These are phyloP conservation scores for Cheiracanthium punctorium DNA, from an alignment of 2,888 invertebrate species.

Conservation along the genomic window DNA sequence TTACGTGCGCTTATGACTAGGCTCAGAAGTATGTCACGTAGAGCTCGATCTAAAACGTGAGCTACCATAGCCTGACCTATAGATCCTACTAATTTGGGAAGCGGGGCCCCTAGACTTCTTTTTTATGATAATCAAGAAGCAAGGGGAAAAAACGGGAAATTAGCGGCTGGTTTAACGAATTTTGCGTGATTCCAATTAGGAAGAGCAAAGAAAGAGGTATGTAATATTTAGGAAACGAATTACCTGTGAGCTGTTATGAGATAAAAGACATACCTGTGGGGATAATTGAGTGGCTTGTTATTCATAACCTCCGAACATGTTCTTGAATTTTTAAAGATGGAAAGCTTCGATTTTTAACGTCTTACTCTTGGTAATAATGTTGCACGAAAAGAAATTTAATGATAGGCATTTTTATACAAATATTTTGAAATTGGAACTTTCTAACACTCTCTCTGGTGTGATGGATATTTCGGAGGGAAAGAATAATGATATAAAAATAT, in stretches of 20 bases:
- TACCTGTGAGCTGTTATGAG: background rate
- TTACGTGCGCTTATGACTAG: constrained; percentile 50
- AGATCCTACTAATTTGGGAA: constrained; percentile 18
- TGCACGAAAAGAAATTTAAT: too few species aligned
- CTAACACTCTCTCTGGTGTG: too few species aligned
- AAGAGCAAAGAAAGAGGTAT: background rate
- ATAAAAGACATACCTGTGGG: background rate
- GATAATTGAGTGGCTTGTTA: background rate
- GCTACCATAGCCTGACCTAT: background rate
- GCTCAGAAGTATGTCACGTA: constrained; percentile 45
- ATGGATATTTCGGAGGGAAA: too few species aligned
- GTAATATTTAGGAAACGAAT: background rate
- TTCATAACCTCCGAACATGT: background rate
- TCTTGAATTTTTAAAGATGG: background rate
- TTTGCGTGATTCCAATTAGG: constrained; percentile 60
- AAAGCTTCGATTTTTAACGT: background rate
- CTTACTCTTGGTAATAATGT: too few species aligned
- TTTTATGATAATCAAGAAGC: constrained; percentile 1
- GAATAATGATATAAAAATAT: too few species aligned
- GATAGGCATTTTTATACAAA: too few species aligned
- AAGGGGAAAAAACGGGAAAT: background rate
- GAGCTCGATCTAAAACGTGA: constrained; percentile 52
- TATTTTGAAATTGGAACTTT: too few species aligned
- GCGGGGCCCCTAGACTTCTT: background rate
- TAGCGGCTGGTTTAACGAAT: constrained; percentile 25